phyloP scores from a whole-genome alignment of 2,113 vertebrate genomes.

The Lota lota region DNA sequence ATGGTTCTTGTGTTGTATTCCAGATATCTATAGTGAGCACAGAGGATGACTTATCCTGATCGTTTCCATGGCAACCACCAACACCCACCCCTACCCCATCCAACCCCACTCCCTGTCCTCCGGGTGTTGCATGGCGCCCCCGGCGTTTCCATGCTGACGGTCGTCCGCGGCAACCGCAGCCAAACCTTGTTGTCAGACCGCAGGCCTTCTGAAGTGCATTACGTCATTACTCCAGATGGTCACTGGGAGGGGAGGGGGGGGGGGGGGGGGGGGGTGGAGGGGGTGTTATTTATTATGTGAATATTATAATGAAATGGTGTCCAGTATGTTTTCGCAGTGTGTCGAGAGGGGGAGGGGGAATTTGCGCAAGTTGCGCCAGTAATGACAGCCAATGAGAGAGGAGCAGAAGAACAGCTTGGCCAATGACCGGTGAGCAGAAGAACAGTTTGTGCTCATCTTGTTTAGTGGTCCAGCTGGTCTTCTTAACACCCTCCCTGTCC shows the following conservation, averaged over 20 bases:
- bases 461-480: too few relatives aligned
- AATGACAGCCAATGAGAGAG: too few relatives aligned
- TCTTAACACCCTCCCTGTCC: too few relatives aligned
- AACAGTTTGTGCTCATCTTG: too few relatives aligned
- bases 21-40: slow-evolving; percentile 98
- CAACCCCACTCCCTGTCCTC: too few relatives aligned
- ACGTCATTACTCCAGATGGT: slow-evolving; percentile 42
- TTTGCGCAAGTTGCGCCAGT: too few relatives aligned
- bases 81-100: slow-evolving; percentile 42
- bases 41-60: slow-evolving; percentile 91
- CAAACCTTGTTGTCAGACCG: slow-evolving; percentile 60
- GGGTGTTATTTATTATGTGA: slow-evolving; percentile 66
- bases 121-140: slow-evolving; percentile 40
- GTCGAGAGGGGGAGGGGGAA: slow-evolving; percentile 16
- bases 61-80: slow-evolving; percentile 27
- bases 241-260: slow-evolving; percentile 24
- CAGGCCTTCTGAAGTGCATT: slow-evolving; percentile 81
- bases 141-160: slow-evolving; percentile 68
- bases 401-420: too few relatives aligned
- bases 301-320: slow-evolving; percentile 45
- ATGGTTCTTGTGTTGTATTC: not conserved
- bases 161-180: slow-evolving; percentile 69
- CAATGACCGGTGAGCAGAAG: too few relatives aligned
- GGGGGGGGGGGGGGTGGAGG: slow-evolving; percentile 22
- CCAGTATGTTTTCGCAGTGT: slow-evolving; percentile 54